A percentile compares a stretch with the other conserved stretches of the same genome.
phyloP scores from a whole-genome alignment of 2,113 vertebrate species.

The Clarias macrocephalus region DNA sequence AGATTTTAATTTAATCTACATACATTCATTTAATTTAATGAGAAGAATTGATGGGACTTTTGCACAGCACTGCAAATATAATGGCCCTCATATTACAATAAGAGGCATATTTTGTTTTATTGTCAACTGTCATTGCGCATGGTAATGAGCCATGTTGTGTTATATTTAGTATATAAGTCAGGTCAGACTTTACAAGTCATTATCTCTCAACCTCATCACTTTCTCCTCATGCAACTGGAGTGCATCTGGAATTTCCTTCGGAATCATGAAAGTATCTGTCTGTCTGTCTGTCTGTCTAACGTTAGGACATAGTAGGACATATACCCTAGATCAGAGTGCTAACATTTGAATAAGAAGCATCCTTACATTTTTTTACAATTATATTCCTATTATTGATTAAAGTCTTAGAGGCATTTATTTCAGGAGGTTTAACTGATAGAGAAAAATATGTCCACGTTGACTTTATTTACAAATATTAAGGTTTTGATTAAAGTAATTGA shows the following conservation, averaged over 20 bases:
- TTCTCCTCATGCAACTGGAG: neutral
- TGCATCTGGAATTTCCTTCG: no score
- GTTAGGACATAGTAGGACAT: neutral
- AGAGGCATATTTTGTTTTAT: conserved; percentile 2
- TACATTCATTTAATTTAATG: no score
- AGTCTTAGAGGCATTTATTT: neutral
- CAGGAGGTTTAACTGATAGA: neutral
- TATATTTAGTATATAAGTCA: conserved; percentile 38
- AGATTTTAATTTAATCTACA: no score
- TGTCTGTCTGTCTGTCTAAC: no score
- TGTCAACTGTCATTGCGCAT: conserved; percentile 45
- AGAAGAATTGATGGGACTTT: no score
- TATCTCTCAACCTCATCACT: neutral
- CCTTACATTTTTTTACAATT: neutral
- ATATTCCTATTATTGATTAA: neutral
- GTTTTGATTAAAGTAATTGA: neutral
- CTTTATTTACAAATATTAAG: neutral
- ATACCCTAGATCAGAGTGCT: neutral
- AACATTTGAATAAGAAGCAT: neutral
- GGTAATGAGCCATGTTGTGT: conserved; percentile 23
- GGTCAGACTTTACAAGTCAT: neutral
- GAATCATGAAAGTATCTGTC: no score
- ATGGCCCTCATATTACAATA: conserved; percentile 20
- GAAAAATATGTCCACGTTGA: neutral
- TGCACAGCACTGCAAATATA: neutral